phyloP scores from a whole-genome alignment of 2,888 invertebrate species.

The Cheilosia vulpina region DNA sequence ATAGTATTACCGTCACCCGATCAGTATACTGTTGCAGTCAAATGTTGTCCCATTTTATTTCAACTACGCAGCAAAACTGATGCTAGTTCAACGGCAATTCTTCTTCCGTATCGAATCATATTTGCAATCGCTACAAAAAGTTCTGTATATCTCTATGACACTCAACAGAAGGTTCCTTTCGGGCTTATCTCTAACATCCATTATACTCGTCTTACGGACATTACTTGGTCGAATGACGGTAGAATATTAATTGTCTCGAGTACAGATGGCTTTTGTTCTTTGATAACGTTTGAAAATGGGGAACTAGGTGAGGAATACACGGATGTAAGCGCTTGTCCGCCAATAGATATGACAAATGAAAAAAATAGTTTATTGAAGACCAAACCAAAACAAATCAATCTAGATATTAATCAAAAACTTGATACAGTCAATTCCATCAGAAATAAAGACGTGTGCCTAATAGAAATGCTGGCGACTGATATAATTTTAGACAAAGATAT shows the following conservation, averaged over 20 bases:
- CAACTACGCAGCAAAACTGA: constrained; percentile 84
- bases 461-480: constrained; percentile 73
- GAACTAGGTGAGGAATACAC: constrained; percentile 88
- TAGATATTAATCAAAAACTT: background rate
- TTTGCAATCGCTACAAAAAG: constrained; percentile 96
- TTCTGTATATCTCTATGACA: constrained; percentile 93
- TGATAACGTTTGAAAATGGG: constrained; percentile 89
- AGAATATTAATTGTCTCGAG: constrained; percentile 90
- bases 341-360: constrained; percentile 76
- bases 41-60: constrained; percentile 91
- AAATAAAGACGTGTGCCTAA: constrained; percentile 6
- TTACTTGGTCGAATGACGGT: constrained; percentile 95
- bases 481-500: constrained; percentile 80
- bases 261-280: constrained; percentile 95
- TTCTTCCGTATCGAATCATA: constrained; percentile 91
- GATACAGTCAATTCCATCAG: background rate
- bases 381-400: constrained; percentile 77
- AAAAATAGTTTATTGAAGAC: constrained; percentile 75
- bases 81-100: constrained; percentile 85
- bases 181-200: constrained; percentile 93
- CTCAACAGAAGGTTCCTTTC: constrained; percentile 92
- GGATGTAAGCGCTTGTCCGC: constrained; percentile 80
- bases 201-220: constrained; percentile 93
- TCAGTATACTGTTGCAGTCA: constrained; percentile 92
- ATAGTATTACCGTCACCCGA: constrained; percentile 91